Base-by-base conservation (phyloP, 2,888 invertebrate species). In the Subacronicta megacephala region DNA sequence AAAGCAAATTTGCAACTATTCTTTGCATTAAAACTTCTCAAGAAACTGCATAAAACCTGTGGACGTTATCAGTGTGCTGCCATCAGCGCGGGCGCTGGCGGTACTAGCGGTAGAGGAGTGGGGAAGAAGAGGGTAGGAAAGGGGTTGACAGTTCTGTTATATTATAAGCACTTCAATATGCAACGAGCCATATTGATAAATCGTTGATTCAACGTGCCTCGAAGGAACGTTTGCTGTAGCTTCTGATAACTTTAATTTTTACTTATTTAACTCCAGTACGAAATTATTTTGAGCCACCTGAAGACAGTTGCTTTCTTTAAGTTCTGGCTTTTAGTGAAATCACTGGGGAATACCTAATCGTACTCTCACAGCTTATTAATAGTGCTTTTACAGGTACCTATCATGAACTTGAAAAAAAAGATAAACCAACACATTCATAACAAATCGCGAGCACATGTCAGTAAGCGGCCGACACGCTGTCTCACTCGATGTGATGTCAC, bases 1-100 rank as follows among this genome's bases (percentile, higher is more conserved):
- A 3, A 10, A 26, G 10, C 10, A 1, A 10, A 26, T 26, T 29
- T 20, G 5, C 7, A 23, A 0, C 2, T 33, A 16, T 46, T 43
- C n/a, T 43, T 43, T 43, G 38, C 58, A 62, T 26, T 7, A 31
- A 31, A 41, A 42, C n/a, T 42, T 58, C 26, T 26, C 18, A 13
- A 42, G 16, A 29, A 64, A 45, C 12, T 43, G 43, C n/a, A 40
- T 47, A 31, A 42, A 49, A 66, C 35, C 38, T 44, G 43, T 66
- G 40, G 29, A 47, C 38, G 35, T 66, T 62, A 62, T 62, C 60
- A 43, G n/a, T n/a, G n/a, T n/a, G n/a, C 31, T 0, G 16, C 33
- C 20, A 47, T 44, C 57, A 57, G 49, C 41, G 40, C 43, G 16
- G 44, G 40, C 60, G 41, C 36, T 10, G 13, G 15, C 10, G 9